Evolutionary conservation across 2,888 invertebrate genomes (phyloP), one percentile per base, ranked within the genome.

Genomic region (Platycheirus albimanus): DNA sequence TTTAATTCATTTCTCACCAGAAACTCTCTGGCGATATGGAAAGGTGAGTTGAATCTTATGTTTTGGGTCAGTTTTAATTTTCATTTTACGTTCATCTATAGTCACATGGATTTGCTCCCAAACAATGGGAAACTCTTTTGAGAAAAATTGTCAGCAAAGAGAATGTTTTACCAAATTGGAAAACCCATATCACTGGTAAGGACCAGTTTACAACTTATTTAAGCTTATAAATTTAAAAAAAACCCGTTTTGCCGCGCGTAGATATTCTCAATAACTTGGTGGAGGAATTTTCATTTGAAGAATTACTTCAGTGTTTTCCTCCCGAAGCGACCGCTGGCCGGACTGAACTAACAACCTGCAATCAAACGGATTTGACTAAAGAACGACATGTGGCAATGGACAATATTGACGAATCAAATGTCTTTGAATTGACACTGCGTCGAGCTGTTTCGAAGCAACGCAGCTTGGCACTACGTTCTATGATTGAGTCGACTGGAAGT

Each of bases 21-120:
- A 93, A 85, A 93, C 93, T 86, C 88, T 94, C 30, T 90, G 94
- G 85, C 93, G 93, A 71, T 95, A 93, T 88, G 94, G 93, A 52
- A 94, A 94, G 92, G 94, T 94, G 88, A 87, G 83, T 51, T 30
- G 2, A 17, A 3, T 1, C 4, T 54, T 38, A 38, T 36, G 0
- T 56, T 38, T 24, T 24, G 24, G 6, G 24, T 24, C 6, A 24
- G 6, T 24, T 6, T 24, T 24, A 4, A 24, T 24, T 24, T 6
- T 6, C 24, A 45, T 54, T 15, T 74, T n/a, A 49, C n/a, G n/a
- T n/a, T n/a, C n/a, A 67, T 19, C n/a, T n/a, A n/a, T 33, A 90
- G 90, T 90, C 89, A 0, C 90, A 90, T 67, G 88, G 89, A 15
- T 89, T 89, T 66, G 88, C 88, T 0, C 89, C 89, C 0, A 89